Base-by-base conservation (phyloP, 1,140 invertebrate genomes). In the Formica selysi region DNA sequence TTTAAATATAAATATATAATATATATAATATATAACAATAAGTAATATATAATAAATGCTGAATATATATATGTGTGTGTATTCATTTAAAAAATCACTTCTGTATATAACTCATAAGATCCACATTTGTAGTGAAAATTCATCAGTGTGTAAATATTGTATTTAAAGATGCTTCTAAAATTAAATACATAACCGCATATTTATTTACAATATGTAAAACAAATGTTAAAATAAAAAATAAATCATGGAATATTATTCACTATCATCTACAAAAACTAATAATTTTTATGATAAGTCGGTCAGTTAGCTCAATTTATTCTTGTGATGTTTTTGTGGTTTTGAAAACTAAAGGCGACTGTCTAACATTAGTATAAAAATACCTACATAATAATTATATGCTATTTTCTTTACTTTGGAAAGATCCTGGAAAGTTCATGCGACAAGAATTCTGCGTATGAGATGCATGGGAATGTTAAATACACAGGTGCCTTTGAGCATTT, bases 351-450 rank as follows among this genome's bases (percentile, higher is more conserved):
- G 67, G 86, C 67, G 13, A 65, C 3, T 51, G 22, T 79, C 76
- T 51, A 48, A 85, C 61, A 1, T 73, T 32, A 88, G 78, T 78
- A 73, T 48, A 73, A 54, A 67, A 54, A 84, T 57, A 67, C 29
- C 41, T 57, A 61, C 26, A 22, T 59, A 59, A 29, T 51, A 41
- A 62, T 59, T 26, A 59, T 26, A 59, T 32, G n/a, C 10, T 59
- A 48, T 80, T 3, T 13, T 48, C 44, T 48, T 48, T 61, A 26
- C 38, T 41, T 76, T 10, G 57, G 11, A 36, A 26, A 64, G 73
- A 22, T 26, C n/a, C 62, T 88, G 51, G n/a, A 89, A 89, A 88
- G 71, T 83, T 83, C 51, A 70, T 51, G 48, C 61, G 54, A 68
- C 61, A 65, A 80, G 74, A 85, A 88, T 88, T 61, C 73, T 22